Evolutionary conservation across 2,113 vertebrate genomes (phyloP), one percentile per base, ranked within the genome.

Genomic region (Toxotes jaculatrix): DNA sequence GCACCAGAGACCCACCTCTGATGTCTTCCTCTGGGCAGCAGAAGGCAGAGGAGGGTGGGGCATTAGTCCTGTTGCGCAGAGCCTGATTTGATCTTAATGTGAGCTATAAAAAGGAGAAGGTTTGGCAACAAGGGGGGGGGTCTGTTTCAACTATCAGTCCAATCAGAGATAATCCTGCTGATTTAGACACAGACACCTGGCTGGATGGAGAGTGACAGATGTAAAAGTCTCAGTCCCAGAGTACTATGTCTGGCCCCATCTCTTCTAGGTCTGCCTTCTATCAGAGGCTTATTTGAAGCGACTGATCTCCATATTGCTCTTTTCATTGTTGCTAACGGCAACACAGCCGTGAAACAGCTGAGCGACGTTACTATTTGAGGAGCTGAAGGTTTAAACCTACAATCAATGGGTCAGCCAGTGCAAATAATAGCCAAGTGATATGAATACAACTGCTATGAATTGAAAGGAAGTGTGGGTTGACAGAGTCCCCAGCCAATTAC

Each of bases 21-120:
- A 97, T 97, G 96, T 97, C 96, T 96, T 95, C 86, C 96, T 96
- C 96, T 96, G 96, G 95, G 96, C 95, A 96, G 96, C 96, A 98
- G 97, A 98, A 97, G 97, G 97, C 96, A 96, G 95, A 93, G 96
- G 96, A 97, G 96, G 89, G 86, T 79, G 95, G 96, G 96, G 95
- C 94, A 68, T 82, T 95, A 94, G 96, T 97, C 89, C 89, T 88
- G 89, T 93, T 90, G 91, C 23, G 82, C 64, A 55, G 73, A 95
- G 96, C 96, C 97, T 96, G 96, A 96, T 97, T 97, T 97, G 95
- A 96, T 96, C 96, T 96, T 96, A 93, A 93, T 92, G 84, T 84
- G 89, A 89, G 87, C 76, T 88, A 90, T 89, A 89, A 91, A 93
- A 89, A 84, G 83, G 85, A 85, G 85, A 84, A 67, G 86, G 86